phyloP scores from a whole-genome alignment of 2,113 vertebrate genomes.

The Mionectes macconnelli region DNA sequence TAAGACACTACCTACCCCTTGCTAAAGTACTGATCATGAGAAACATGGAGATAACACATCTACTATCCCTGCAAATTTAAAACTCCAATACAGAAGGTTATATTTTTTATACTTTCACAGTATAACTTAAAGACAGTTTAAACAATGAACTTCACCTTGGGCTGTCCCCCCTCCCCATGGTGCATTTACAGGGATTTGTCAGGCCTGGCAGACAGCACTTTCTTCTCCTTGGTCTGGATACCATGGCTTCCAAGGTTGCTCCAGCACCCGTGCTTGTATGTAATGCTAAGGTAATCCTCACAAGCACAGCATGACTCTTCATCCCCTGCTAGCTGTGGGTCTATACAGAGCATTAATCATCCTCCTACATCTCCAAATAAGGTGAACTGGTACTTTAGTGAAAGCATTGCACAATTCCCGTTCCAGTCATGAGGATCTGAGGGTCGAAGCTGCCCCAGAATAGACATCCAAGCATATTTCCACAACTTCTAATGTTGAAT shows the following conservation, averaged over 20 bases:
- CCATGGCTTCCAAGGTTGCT: background rate
- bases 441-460: background rate
- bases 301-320: background rate
- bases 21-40: background rate
- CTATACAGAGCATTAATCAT: background rate
- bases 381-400: background rate
- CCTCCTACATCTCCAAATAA: background rate
- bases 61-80: background rate
- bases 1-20: background rate
- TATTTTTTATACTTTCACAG: background rate
- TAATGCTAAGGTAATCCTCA: background rate
- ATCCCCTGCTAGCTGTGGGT: background rate
- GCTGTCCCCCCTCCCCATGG: background rate
- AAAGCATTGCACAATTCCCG: background rate
- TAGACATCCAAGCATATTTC: background rate
- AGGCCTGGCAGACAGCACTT: background rate
- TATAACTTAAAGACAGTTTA: background rate
- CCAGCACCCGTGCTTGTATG: background rate
- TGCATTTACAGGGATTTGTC: background rate
- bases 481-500: background rate
- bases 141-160: background rate
- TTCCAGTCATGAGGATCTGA: background rate
- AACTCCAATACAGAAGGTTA: background rate
- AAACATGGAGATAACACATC: background rate
- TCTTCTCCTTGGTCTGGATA: background rate